A percentile compares a stretch with the other conserved stretches of the same genome.
Conservation (phyloP, 2,113 vertebrate species). For the Pteropus alecto region DNA sequence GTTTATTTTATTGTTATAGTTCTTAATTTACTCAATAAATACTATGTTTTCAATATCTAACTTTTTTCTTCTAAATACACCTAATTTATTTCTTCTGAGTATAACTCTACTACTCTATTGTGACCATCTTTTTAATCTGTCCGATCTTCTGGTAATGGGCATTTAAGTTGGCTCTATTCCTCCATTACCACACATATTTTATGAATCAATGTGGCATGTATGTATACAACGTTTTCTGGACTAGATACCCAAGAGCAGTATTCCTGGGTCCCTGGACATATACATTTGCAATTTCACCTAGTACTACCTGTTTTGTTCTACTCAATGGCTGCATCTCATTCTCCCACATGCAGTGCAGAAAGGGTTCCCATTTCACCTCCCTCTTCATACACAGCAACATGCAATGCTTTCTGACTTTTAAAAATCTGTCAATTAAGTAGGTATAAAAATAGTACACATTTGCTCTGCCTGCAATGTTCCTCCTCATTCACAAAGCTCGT, state of each 20-base stretch:
- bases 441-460: background rate
- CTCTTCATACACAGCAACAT: background rate
- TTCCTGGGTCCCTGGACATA: background rate
- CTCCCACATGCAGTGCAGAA: background rate
- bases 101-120: background rate
- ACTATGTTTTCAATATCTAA: background rate
- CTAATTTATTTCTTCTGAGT: constrained; percentile 2
- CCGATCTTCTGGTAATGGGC: background rate
- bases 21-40: background rate
- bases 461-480: background rate
- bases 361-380: background rate
- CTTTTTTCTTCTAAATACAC: background rate
- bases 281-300: background rate
- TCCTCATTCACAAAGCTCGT: background rate
- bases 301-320: background rate
- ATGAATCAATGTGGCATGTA: background rate
- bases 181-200: background rate
- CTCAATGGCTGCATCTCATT: background rate
- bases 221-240: background rate
- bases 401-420: background rate
- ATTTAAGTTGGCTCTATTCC: background rate
- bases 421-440: background rate
- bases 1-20: background rate
- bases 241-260: background rate
- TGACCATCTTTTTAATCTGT: background rate